phyloP scores from a whole-genome alignment of 2,113 vertebrate species.

The Oreochromis niloticus region DNA sequence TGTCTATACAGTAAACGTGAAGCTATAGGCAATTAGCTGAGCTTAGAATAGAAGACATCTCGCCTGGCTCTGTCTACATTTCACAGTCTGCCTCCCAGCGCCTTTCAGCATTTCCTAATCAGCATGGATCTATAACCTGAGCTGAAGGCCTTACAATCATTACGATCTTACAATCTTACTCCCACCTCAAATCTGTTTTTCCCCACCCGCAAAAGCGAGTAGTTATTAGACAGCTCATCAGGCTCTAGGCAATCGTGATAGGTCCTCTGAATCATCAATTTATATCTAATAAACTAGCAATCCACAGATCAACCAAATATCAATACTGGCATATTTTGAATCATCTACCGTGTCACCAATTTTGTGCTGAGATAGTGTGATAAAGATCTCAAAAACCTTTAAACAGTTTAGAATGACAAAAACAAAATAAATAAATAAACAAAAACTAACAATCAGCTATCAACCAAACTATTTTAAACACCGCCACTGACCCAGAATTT shows the following conservation, averaged over 20 bases:
- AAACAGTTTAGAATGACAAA: background rate
- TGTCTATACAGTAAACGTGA: background rate
- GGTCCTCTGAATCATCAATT: background rate
- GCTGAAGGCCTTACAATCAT: background rate
- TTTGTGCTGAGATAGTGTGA: background rate
- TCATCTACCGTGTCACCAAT: background rate
- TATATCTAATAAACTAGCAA: background rate
- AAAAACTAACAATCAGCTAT: background rate
- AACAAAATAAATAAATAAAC: background rate
- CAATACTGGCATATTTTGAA: background rate
- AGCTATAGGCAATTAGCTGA: background rate
- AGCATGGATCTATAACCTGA: background rate
- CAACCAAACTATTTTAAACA: background rate
- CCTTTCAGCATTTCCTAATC: background rate
- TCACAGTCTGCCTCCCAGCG: background rate
- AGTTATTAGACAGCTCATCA: background rate
- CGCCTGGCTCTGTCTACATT: background rate
- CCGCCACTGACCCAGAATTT: background rate
- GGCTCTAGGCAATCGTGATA: background rate
- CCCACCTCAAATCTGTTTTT: background rate
- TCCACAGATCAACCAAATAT: background rate
- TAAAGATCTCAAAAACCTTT: background rate
- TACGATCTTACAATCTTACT: background rate
- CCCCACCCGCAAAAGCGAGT: background rate
- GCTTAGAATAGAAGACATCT: background rate